Conservation (phyloP, 2,888 invertebrate genomes). For the Dorcus hopei region DNA sequence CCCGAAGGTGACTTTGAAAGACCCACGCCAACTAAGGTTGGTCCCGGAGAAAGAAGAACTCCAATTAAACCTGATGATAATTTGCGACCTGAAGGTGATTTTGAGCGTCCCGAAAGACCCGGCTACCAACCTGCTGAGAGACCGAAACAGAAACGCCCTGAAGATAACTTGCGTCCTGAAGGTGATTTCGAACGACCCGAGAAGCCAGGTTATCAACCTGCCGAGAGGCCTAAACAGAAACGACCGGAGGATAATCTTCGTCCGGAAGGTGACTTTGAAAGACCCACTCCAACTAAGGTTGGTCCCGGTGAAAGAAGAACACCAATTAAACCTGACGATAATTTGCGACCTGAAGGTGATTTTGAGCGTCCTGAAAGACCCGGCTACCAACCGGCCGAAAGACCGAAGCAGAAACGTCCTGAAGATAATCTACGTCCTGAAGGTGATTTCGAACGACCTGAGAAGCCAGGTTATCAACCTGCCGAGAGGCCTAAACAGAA, state of each 20-base stretch:
- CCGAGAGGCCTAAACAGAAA: conserved; percentile 44
- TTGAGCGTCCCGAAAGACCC: conserved; percentile 45
- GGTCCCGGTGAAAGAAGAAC: conserved; percentile 51
- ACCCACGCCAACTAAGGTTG: conserved; percentile 48
- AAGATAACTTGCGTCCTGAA: conserved; percentile 55
- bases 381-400: conserved; percentile 49
- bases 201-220: conserved; percentile 45
- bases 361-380: conserved; percentile 51
- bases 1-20: conserved; percentile 58
- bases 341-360: conserved; percentile 57
- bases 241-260: conserved; percentile 51
- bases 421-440: conserved; percentile 49
- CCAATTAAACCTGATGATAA: conserved; percentile 56
- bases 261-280: conserved; percentile 51
- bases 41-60: conserved; percentile 47
- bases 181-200: conserved; percentile 56
- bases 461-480: conserved; percentile 40
- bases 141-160: conserved; percentile 44
- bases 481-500: conserved; percentile 52
- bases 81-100: conserved; percentile 52
- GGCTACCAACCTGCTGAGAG: conserved; percentile 47
- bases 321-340: conserved; percentile 53
- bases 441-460: conserved; percentile 50
- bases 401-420: conserved; percentile 45
- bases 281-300: conserved; percentile 49